phyloP scores from a whole-genome alignment of 2,888 invertebrate genomes.

The Drosophila atripex region DNA sequence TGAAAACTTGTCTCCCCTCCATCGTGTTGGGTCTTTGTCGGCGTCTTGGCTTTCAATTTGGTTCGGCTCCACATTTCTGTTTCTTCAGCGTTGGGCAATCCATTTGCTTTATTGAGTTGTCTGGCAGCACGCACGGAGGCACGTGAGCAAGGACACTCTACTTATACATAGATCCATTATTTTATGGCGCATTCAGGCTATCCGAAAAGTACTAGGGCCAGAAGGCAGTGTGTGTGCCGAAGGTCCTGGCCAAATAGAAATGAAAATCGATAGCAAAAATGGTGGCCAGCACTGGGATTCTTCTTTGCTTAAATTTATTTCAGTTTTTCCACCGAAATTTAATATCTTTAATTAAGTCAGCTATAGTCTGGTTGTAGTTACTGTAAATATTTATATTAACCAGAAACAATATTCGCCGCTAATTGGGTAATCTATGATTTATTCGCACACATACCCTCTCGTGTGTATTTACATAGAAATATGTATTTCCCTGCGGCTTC shows the following conservation, averaged over 20 bases:
- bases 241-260: conserved; percentile 53
- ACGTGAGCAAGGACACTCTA: conserved; percentile 58
- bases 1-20: conserved; percentile 62
- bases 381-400: background rate
- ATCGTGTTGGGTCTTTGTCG: background rate
- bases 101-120: conserved; percentile 63
- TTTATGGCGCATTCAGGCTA: conserved; percentile 43
- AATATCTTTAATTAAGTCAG: conserved; percentile 9
- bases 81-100: conserved; percentile 50
- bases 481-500: background rate
- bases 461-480: conserved; percentile 6
- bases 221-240: conserved; percentile 45
- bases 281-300: background rate
- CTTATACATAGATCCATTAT: conserved; percentile 63
- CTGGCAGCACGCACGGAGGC: conserved; percentile 62
- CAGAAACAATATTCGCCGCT: conserved; percentile 2
- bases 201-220: conserved; percentile 35
- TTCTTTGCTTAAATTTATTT: background rate
- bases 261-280: conserved; percentile 62
- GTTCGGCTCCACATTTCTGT: conserved; percentile 7
- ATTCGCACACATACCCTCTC: background rate
- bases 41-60: conserved; percentile 23
- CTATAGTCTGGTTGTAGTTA: background rate
- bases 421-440: conserved; percentile 28
- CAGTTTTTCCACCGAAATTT: background rate